Evolutionary conservation across 1,140 invertebrate genomes (phyloP).

Genomic region (Diachasmimorpha longicaudata): DNA sequence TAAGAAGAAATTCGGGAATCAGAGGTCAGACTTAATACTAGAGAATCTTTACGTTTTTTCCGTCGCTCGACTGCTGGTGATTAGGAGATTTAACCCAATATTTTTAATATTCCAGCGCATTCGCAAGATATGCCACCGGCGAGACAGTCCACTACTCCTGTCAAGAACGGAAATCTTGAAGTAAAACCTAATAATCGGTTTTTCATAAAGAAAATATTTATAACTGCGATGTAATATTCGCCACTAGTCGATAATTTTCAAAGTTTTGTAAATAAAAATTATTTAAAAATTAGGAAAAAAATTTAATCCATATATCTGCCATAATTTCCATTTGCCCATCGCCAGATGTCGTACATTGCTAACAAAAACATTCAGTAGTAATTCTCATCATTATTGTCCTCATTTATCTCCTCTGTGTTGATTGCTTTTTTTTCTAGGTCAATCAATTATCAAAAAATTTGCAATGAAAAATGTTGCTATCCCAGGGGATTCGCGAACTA

Average conservation of each 20-base stretch:
- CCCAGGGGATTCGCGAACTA: conserved; percentile 87
- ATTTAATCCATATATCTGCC: neutral
- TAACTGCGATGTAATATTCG: neutral
- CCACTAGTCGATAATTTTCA: neutral
- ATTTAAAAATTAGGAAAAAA: neutral
- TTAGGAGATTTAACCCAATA: conserved; percentile 38
- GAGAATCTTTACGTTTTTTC: conserved; percentile 14
- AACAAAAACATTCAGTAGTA: neutral
- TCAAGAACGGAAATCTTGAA: conserved; percentile 60
- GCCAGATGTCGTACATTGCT: no score
- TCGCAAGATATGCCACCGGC: conserved; percentile 90
- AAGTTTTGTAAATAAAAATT: neutral
- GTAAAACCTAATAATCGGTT: neutral
- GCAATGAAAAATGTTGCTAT: conserved; percentile 52
- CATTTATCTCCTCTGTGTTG: neutral
- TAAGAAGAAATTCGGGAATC: conserved; percentile 89
- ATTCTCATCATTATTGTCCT: neutral
- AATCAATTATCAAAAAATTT: conserved; percentile 18
- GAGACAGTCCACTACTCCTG: conserved; percentile 93
- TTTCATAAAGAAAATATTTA: neutral
- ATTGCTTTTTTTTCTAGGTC: neutral
- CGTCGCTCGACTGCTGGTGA: neutral
- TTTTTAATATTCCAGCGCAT: conserved; percentile 72
- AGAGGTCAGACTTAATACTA: conserved; percentile 67
- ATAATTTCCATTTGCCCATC: no score